These are phyloP conservation scores for Acanthaster planci DNA, from an alignment of 35 echinoderm and acorn worm genomes.

Conservation along the genomic window DNA sequence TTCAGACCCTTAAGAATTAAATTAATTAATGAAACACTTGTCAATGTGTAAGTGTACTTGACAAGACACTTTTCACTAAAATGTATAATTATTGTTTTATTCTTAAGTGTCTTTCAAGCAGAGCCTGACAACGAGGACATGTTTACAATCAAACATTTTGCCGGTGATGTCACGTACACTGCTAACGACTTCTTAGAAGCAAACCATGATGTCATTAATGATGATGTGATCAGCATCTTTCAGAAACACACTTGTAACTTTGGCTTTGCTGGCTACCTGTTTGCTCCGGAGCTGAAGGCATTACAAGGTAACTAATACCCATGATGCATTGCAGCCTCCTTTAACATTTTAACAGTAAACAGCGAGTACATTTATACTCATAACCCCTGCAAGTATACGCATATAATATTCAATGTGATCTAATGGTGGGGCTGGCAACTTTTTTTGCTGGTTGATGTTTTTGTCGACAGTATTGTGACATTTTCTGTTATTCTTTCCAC, in stretches of 20 bases:
- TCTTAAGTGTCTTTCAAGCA: conserved; percentile 17
- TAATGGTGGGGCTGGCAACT: too few species aligned
- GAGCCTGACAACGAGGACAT: conserved; percentile 36
- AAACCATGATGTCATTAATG: conserved; percentile 88
- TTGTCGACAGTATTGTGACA: too few species aligned
- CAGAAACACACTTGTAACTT: conserved; percentile 85
- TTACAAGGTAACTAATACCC: conserved; percentile 57
- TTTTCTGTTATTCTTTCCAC: not conserved
- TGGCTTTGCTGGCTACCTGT: conserved; percentile 96
- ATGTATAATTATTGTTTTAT: not conserved
- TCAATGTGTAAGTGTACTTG: too few species aligned
- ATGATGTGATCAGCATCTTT: conserved; percentile 88
- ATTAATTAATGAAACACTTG: too few species aligned
- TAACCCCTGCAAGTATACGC: too few species aligned
- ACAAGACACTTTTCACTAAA: too few species aligned
- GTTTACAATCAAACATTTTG: conserved; percentile 83
- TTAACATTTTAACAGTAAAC: too few species aligned
- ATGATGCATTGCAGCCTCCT: too few species aligned
- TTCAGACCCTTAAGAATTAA: too few species aligned
- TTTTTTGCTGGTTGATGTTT: too few species aligned
- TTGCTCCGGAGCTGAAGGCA: conserved; percentile 73
- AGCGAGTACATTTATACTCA: too few species aligned
- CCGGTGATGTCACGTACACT: conserved; percentile 72
- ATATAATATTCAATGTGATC: too few species aligned
- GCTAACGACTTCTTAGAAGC: conserved; percentile 67